Base-by-base conservation (phyloP, 2,113 vertebrate genomes). In the Climacteris rufus region DNA sequence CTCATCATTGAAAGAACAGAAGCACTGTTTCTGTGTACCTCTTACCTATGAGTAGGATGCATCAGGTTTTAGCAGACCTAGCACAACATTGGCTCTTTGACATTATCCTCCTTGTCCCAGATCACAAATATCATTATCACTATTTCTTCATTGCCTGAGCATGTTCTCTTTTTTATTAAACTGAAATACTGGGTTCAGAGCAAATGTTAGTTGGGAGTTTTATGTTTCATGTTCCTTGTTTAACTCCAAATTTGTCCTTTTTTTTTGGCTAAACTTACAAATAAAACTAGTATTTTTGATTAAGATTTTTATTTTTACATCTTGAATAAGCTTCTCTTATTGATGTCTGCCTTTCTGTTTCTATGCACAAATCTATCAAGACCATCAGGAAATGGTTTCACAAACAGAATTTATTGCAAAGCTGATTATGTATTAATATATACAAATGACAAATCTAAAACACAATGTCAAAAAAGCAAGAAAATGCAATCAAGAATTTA, bases 381-480 rank as follows among this genome's bases (percentile, higher is more conserved):
- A 93, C 97, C 90, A 94, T 96, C 96, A 96, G 94, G 94, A 97
- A 97, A 94, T 94, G 61, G 65, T 94, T 97, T 92, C 90, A 88
- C 74, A 93, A 95, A 95, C 94, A 96, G 84, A 95, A 97, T 97
- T 97, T 98, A 97, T 96, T 98, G 96, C 94, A 97, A 96, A 97
- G 89, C 95, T 95, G 91, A 96, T 97, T 97, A 96, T 60, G 77
- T 97, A 97, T 98, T 97, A 97, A 98, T 97, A 93, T 96, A 98
- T 98, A 98, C 97, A 97, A 97, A 98, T 97, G 95, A 96, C 95
- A 97, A 97, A 97, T 93, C 96, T 96, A 96, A 96, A 97, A 78
- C 96, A 96, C 93, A 97, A 96, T 97, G 95, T 96, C 96, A 97
- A 97, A 97, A 97, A 98, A 97, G 88, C 92, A 95, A 96, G 97